Evolutionary conservation across 2,113 vertebrate species (phyloP), one percentile per base, ranked within the genome.

Genomic region (Dasyprocta punctata): DNA sequence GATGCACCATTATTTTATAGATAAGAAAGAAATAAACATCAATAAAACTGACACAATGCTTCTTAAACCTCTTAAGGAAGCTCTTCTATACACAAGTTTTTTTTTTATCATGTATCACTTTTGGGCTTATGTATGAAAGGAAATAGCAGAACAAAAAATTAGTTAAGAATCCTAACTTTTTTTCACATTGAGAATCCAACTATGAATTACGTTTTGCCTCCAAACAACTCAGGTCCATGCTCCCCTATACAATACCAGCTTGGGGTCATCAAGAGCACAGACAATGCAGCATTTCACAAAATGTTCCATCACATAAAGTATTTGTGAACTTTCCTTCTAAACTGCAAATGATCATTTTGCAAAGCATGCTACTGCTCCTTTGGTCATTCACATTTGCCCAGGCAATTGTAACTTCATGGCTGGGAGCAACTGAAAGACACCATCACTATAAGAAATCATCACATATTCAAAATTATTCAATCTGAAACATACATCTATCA

Each of bases 21-120:
- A 80, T 56, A 78, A 90, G 77, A 85, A 89, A 84, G 16, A 95
- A 81, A 92, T 26, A 56, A 73, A 94, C 80, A 12, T 17, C 69
- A 54, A 71, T 56, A 85, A 92, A 71, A 86, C 65, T 44, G 61
- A 33, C 56, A 86, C 30, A 30, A 49, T 52, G 26, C 3, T 60
- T 95, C 93, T 89, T 73, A 56, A 0, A 84, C n/a, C 41, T 86
- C 49, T n/a, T 71, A 78, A 92, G 20, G 49, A n/a, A 78, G 47
- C 61, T 65, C 22, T 83, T 78, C 67, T 49, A 80, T 33, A 73
- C 1, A 91, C 2, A 41, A 0, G 28, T 63, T 90, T 81, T 96
- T 44, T 63, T 90, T 81, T 96, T 44, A 47, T 41, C 38, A 85
- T 26, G 36, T 8, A 63, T 84, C 71, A 83, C 16, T 28, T 75